Evolutionary conservation across 1,140 invertebrate genomes (phyloP).

Genomic region (Bombus pascuorum): DNA sequence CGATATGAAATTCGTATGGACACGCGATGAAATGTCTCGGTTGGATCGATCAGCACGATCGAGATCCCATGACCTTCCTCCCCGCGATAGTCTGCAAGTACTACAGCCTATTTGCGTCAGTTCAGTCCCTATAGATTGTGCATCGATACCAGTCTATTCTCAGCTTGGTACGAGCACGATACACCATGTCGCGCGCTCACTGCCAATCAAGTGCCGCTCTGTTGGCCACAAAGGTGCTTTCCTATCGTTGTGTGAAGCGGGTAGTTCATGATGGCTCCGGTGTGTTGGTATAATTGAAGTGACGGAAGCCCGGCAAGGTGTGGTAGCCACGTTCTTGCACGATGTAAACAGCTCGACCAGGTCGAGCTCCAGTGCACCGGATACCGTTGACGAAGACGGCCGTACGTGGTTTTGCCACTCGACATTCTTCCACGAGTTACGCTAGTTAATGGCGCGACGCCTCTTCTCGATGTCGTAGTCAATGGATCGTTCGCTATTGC

Average conservation of each 20-base stretch:
- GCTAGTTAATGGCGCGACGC: background rate
- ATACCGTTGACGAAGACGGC: constrained; percentile 63
- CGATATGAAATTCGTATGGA: background rate
- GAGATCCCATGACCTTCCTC: constrained; percentile 59
- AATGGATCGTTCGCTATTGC: background rate
- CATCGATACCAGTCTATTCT: constrained; percentile 58
- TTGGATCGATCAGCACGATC: constrained; percentile 22
- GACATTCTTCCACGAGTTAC: background rate
- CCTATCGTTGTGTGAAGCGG: constrained; percentile 39
- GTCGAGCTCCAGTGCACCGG: constrained; percentile 67
- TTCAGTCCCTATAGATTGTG: constrained; percentile 37
- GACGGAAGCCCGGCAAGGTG: constrained; percentile 71
- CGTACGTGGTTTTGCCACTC: constrained; percentile 28
- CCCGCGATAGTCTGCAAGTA: constrained; percentile 18
- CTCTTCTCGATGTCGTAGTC: background rate
- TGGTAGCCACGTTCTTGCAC: constrained; percentile 62
- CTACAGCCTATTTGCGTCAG: constrained; percentile 56
- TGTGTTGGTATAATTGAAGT: constrained; percentile 64
- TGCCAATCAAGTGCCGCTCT: constrained; percentile 69
- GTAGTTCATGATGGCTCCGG: constrained; percentile 51
- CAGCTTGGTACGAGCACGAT: constrained; percentile 25
- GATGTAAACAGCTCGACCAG: constrained; percentile 66
- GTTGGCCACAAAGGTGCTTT: constrained; percentile 69
- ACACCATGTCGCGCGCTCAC: constrained; percentile 45
- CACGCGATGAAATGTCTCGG: background rate